Evolutionary conservation across 37 sponge, comb jelly and placozoan species (phyloP).

Genomic region (Tethya wilhelma): DNA sequence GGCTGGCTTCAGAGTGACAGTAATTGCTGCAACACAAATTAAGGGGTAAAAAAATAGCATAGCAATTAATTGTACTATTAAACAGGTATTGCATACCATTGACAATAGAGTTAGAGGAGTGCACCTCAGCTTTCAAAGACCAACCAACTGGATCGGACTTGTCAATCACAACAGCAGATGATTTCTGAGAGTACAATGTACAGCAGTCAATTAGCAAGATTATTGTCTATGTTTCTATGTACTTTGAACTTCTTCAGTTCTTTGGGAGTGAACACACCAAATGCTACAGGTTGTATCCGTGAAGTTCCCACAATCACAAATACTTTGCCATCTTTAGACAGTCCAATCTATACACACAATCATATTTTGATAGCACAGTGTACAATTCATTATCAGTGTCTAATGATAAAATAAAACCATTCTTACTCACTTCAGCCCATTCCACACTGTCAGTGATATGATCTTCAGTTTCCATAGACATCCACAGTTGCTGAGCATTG

Average conservation of each 20-base stretch:
- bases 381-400: neutral
- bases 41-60: neutral
- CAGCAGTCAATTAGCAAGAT: neutral
- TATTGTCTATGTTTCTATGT: neutral
- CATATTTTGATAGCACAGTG: neutral
- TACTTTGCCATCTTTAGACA: conserved; percentile 41
- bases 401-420: neutral
- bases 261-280: conserved; percentile 15
- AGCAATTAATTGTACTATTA: neutral
- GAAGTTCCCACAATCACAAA: conserved; percentile 53
- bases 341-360: conserved; percentile 40
- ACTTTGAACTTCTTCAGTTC: conserved; percentile 55
- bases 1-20: conserved; percentile 49
- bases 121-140: conserved; percentile 2
- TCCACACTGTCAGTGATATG: conserved; percentile 22
- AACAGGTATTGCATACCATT: neutral
- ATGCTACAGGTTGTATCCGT: conserved; percentile 13
- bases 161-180: conserved; percentile 9
- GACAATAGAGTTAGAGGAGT: neutral
- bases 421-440: conserved; percentile 57
- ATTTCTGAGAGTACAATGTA: neutral
- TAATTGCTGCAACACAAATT: conserved; percentile 34
- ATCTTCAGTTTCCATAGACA: conserved; percentile 46
- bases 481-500: conserved; percentile 55
- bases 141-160: conserved; percentile 20